Evolutionary conservation across 1,140 invertebrate genomes (phyloP).

Genomic region (Drosophila albomicans): DNA sequence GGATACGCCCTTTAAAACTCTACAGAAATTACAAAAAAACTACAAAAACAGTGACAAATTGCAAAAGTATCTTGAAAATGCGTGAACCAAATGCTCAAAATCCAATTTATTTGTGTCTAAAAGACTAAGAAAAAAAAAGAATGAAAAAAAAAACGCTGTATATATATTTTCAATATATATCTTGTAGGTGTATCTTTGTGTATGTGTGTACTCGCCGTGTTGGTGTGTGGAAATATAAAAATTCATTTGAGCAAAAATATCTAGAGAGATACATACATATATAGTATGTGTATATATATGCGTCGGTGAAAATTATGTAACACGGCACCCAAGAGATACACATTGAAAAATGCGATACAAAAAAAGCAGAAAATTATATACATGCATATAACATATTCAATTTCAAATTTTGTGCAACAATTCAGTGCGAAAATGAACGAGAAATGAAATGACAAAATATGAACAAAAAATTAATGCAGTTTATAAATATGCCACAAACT

Average conservation of each 20-base stretch:
- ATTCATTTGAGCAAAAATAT: constrained; percentile 72
- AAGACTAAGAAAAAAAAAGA: constrained; percentile 43
- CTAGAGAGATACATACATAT: constrained; percentile 41
- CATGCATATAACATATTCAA: constrained; percentile 15
- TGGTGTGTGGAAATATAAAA: constrained; percentile 80
- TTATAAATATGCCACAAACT: constrained; percentile 53
- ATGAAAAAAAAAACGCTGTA: neutral
- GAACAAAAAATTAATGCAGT: constrained; percentile 31
- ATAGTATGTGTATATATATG: constrained; percentile 30
- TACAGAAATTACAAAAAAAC: constrained; percentile 2
- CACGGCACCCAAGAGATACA: constrained; percentile 44
- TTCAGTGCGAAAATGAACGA: constrained; percentile 57
- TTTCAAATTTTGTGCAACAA: constrained; percentile 34
- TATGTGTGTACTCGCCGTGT: constrained; percentile 43
- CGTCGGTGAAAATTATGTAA: constrained; percentile 56
- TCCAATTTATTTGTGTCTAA: constrained; percentile 40
- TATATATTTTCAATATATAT: constrained; percentile 38
- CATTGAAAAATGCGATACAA: constrained; percentile 32
- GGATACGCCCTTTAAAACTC: neutral
- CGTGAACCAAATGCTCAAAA: constrained; percentile 28
- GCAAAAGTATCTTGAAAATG: constrained; percentile 14
- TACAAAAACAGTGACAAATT: constrained; percentile 26
- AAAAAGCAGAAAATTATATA: constrained; percentile 50
- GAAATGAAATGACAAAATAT: constrained; percentile 28
- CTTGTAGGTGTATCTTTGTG: constrained; percentile 22